These are phyloP conservation scores for Tapera naevia DNA, from an alignment of 2,797 vertebrate genomes.

Conservation along the genomic window DNA sequence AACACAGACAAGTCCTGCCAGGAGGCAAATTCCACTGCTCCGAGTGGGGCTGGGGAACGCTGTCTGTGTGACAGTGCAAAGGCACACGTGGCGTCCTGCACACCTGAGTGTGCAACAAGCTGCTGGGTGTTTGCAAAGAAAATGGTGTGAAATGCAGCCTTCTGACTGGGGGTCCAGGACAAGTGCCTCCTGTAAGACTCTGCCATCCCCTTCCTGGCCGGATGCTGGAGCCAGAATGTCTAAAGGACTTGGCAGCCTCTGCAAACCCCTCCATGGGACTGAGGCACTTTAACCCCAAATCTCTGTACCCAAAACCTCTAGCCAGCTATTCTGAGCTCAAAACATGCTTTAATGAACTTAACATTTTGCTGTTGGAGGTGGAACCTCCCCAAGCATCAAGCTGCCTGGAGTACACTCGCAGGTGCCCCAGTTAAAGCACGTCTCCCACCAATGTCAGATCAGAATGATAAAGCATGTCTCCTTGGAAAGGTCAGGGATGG, in stretches of 20 bases:
- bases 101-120: not conserved
- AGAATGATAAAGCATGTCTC: not conserved
- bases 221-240: not conserved
- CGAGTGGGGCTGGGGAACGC: not conserved
- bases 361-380: not conserved
- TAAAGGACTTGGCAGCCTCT: not conserved
- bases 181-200: fast-evolving
- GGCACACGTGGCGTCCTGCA: fast-evolving
- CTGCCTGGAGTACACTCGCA: too few species aligned
- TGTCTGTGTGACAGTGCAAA: fast-evolving
- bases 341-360: fast-evolving
- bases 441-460: not conserved
- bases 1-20: fast-evolving
- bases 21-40: not conserved
- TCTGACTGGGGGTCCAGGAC: fast-evolving
- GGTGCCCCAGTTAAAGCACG: not conserved
- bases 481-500: not conserved
- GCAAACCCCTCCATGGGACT: not conserved
- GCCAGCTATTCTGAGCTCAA: not conserved
- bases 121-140: fast-evolving
- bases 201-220: fast-evolving
- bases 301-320: not conserved
- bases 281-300: not conserved
- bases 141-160: not conserved
- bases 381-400: not conserved